Evolutionary conservation across 1,140 invertebrate genomes (phyloP).

Genomic region (Temnothorax longispinosus): DNA sequence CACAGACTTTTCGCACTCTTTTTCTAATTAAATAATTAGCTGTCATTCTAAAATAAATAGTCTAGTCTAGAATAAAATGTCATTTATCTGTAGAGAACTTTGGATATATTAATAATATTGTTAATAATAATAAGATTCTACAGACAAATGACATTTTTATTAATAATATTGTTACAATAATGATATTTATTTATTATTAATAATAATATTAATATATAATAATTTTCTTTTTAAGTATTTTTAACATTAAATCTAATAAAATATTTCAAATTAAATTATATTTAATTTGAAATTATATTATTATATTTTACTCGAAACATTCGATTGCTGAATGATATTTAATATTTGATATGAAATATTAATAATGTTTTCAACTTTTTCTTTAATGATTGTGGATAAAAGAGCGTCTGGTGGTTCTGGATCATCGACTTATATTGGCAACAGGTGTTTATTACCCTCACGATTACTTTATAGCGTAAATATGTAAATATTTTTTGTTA

Average conservation of each 20-base stretch:
- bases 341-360: not conserved
- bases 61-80: not conserved
- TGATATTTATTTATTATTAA: too few species aligned
- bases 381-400: not conserved
- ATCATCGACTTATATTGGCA: not conserved
- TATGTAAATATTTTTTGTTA: conserved; percentile 19
- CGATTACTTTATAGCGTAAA: not conserved
- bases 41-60: not conserved
- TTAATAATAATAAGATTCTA: too few species aligned
- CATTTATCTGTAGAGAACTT: too few species aligned
- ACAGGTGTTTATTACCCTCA: not conserved
- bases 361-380: not conserved
- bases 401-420: not conserved
- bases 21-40: not conserved
- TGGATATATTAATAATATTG: too few species aligned
- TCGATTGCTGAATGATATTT: not conserved
- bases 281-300: not conserved
- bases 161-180: too few species aligned
- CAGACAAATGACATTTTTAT: too few species aligned
- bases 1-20: too few species aligned
- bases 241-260: not conserved
- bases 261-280: not conserved
- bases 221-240: not conserved
- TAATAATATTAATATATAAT: not conserved
- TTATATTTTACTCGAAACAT: not conserved